Base-by-base conservation (phyloP, 1,140 invertebrate species). In the Medauroidea extradentata region DNA sequence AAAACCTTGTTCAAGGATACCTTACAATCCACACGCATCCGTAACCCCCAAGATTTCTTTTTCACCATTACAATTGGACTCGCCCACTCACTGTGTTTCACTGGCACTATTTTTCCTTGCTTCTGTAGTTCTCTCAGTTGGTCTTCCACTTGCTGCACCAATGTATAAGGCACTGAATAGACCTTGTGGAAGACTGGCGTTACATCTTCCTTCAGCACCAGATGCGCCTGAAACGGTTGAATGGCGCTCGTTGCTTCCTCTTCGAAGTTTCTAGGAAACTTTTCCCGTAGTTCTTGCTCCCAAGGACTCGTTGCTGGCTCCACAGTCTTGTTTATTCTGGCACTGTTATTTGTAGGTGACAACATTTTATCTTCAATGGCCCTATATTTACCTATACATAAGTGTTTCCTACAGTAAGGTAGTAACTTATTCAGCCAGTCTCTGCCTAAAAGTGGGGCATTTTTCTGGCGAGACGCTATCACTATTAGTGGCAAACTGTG, bases 11-110 rank as follows among this genome's bases (percentile, higher is more conserved):
- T 78, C 42, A 78, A 55, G 2, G 75, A 75, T 29, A 61, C 63
- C 57, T 75, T 72, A 64, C 71, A 80, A 66, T 79, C 78, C 1
- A 70, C 69, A 67, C 78, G 79, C 44, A 80, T 66, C 25, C 77
- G 59, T 29, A 70, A 63, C 52, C 58, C 58, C 8, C 67, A 70
- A 61, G 76, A 66, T 50, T 70, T 67, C 62, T 81, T 82, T 53
- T 69, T 66, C 2, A 81, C 76, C 0, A 74, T 60, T 0, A 81
- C 73, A 5, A 78, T 62, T 1, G 73, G 75, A 3, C 71, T 62
- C 18, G 71, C 72, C 73, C 70, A 74, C 43, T 72, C 64, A 25
- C 44, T 46, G 44, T 46, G 44, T 25, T 46, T 46, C 44, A 46
- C 44, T 25, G 44, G 44, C 24, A 21, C 44, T 5, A 46, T 46